Percentiles rank a stretch among this genome's conserved stretches.
Evolutionary conservation across 1,140 invertebrate genomes (phyloP).

Genomic region (Macrobrachium nipponense): DNA sequence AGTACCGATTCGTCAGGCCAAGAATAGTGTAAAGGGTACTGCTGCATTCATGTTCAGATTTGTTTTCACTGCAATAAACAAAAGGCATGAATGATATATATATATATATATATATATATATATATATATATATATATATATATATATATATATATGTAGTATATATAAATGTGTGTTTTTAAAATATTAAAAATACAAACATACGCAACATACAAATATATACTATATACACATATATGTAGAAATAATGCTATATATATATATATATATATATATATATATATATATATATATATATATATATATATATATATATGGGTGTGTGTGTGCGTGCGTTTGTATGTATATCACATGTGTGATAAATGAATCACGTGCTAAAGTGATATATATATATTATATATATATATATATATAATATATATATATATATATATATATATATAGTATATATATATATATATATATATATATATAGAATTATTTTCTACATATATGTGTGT

Average conservation of each 20-base stretch:
- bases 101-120: conserved; percentile 10
- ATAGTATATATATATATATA: not conserved
- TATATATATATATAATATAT: not conserved
- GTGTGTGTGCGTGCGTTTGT: not conserved
- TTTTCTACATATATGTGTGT: not conserved
- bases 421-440: not conserved
- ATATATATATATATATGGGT: not conserved
- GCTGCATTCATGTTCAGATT: no score
- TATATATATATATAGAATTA: conserved; percentile 5
- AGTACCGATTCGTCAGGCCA: no score
- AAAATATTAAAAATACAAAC: no score
- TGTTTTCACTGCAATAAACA: no score
- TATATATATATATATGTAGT: not conserved
- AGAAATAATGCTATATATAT: no score
- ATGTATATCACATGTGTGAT: not conserved
- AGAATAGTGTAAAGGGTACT: no score
- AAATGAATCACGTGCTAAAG: no score
- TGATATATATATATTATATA: no score
- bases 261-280: not conserved
- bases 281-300: not conserved
- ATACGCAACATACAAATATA: not conserved
- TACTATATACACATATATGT: not conserved
- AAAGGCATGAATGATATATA: not conserved
- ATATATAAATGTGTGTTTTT: no score
- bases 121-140: conserved; percentile 13